Percentiles rank a stretch among this genome's conserved stretches.
These are phyloP conservation scores for Polyommatus icarus DNA, from an alignment of 2,888 invertebrate species.

Conservation along the genomic window DNA sequence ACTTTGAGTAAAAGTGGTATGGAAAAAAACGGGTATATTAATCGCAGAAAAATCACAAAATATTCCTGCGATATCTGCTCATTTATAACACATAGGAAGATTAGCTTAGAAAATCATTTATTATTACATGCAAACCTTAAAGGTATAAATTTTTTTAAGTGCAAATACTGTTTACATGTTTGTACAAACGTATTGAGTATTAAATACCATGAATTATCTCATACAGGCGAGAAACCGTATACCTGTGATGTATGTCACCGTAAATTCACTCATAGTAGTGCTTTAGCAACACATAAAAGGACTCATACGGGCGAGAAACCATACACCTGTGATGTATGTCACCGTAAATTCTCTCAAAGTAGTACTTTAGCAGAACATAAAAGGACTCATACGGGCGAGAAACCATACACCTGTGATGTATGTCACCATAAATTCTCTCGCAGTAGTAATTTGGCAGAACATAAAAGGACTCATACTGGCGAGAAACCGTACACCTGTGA, in stretches of 20 bases:
- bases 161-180: conserved; percentile 6
- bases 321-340: conserved; percentile 21
- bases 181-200: background rate
- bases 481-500: conserved; percentile 24
- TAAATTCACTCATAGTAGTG: background rate
- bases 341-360: background rate
- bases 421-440: too few relatives aligned
- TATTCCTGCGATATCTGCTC: conserved; percentile 37
- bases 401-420: too few relatives aligned
- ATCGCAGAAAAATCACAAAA: background rate
- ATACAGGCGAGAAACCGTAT: conserved; percentile 31
- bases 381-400: too few relatives aligned
- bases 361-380: background rate
- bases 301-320: conserved; percentile 32
- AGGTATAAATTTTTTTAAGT: conserved; percentile 20
- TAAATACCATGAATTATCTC: conserved; percentile 21
- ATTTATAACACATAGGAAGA: conserved; percentile 19
- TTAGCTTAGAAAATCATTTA: conserved; percentile 26
- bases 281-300: conserved; percentile 16
- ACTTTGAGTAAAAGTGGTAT: background rate
- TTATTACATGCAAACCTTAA: conserved; percentile 34
- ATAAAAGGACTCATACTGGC: conserved; percentile 28
- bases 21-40: background rate
- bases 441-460: background rate
- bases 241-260: conserved; percentile 32